phyloP scores from a whole-genome alignment of 2,888 invertebrate species.

The Chrysolina americana region DNA sequence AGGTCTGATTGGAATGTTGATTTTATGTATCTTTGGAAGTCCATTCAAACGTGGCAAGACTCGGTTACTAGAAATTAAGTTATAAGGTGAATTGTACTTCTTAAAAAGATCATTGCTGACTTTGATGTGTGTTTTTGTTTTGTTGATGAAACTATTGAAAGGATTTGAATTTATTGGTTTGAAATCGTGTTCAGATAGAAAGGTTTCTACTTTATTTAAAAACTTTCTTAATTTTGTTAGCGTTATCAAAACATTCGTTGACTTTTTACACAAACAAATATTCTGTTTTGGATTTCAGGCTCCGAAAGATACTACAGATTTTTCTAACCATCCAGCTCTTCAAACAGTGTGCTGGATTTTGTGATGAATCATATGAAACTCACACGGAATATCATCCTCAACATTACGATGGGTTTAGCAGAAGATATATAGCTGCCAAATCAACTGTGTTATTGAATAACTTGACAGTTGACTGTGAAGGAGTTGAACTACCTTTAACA shows the following conservation, averaged over 20 bases:
- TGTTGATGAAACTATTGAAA: too few relatives aligned
- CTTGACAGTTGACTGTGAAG: neutral
- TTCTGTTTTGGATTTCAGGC: neutral
- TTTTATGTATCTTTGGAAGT: too few relatives aligned
- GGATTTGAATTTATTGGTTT: too few relatives aligned
- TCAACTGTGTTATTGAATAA: neutral
- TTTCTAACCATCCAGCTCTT: neutral
- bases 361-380: neutral
- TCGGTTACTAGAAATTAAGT: too few relatives aligned
- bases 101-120: too few relatives aligned
- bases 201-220: too few relatives aligned
- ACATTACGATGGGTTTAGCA: neutral
- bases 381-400: rapidly evolving
- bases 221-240: neutral
- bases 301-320: neutral
- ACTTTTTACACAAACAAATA: neutral
- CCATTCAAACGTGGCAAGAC: too few relatives aligned
- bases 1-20: too few relatives aligned
- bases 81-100: too few relatives aligned
- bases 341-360: neutral
- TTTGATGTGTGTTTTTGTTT: too few relatives aligned
- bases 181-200: too few relatives aligned
- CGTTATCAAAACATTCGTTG: neutral
- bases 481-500: neutral
- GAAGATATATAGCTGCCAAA: neutral